These are phyloP conservation scores for Monoplex corrugatus DNA, from an alignment of 2,888 invertebrate species.

Conservation along the genomic window DNA sequence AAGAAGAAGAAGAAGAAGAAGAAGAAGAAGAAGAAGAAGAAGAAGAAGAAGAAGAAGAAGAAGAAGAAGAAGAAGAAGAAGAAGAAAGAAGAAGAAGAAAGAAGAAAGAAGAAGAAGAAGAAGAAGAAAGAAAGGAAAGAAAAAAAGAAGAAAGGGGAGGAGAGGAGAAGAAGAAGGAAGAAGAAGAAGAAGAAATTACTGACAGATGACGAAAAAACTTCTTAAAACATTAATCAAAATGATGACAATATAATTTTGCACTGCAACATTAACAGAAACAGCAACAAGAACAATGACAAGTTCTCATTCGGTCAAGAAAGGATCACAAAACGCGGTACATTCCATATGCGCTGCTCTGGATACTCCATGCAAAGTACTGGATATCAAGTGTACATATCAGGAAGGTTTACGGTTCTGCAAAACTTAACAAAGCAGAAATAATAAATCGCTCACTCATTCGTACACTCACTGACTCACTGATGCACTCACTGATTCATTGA, in stretches of 20 bases:
- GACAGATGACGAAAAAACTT: background rate
- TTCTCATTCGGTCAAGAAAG: background rate
- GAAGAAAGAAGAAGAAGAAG: background rate
- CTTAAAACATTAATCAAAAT: background rate
- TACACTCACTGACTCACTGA: too few species aligned
- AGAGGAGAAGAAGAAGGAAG: conserved; percentile 5
- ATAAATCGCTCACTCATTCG: too few species aligned
- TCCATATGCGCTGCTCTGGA: too few species aligned
- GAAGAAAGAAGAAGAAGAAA: background rate
- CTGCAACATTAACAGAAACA: background rate
- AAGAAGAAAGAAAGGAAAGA: background rate
- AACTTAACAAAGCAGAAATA: too few species aligned
- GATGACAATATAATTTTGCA: background rate
- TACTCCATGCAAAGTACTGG: too few species aligned
- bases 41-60: background rate
- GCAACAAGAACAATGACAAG: background rate
- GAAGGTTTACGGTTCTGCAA: too few species aligned
- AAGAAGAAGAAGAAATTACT: conserved; percentile 14
- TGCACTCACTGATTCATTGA: too few species aligned
- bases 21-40: background rate
- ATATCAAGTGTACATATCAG: too few species aligned
- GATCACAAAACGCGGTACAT: too few species aligned
- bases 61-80: background rate
- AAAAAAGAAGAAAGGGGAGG: background rate
- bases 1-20: background rate